Conservation (phyloP, 2,888 invertebrate species). For the Clistopyga incitator region DNA sequence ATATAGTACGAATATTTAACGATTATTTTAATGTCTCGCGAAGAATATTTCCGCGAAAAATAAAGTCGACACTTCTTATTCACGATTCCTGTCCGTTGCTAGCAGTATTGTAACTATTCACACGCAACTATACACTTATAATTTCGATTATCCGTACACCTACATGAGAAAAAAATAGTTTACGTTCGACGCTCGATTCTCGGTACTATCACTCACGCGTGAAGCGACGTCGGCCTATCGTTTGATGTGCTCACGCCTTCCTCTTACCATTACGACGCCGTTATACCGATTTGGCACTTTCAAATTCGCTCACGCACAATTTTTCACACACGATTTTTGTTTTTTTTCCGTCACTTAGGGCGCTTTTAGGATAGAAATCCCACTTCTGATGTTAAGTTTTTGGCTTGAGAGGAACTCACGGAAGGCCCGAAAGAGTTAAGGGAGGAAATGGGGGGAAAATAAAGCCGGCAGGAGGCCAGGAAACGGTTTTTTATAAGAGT, state of each 20-base stretch:
- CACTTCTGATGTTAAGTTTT: background rate
- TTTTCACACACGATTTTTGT: background rate
- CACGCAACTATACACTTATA: background rate
- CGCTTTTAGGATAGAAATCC: background rate
- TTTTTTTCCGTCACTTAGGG: background rate
- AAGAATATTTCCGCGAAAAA: background rate
- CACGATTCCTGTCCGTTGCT: background rate
- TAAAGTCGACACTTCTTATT: background rate
- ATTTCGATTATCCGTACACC: background rate
- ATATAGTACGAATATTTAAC: too few species aligned
- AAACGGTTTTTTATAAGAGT: background rate
- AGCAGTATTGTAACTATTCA: background rate
- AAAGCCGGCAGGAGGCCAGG: background rate
- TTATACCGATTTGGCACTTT: background rate
- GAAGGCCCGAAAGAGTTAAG: background rate
- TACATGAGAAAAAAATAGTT: background rate
- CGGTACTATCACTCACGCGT: background rate
- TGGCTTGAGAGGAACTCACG: too few species aligned
- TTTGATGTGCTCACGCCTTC: background rate
- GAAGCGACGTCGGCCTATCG: background rate
- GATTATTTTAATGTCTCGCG: too few species aligned
- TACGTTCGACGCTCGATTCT: background rate
- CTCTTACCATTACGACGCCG: background rate
- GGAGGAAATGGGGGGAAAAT: background rate
- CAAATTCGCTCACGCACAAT: constrained; percentile 1